Base-by-base conservation (phyloP, 2,888 invertebrate genomes). In the Cataglyphis albicans region DNA sequence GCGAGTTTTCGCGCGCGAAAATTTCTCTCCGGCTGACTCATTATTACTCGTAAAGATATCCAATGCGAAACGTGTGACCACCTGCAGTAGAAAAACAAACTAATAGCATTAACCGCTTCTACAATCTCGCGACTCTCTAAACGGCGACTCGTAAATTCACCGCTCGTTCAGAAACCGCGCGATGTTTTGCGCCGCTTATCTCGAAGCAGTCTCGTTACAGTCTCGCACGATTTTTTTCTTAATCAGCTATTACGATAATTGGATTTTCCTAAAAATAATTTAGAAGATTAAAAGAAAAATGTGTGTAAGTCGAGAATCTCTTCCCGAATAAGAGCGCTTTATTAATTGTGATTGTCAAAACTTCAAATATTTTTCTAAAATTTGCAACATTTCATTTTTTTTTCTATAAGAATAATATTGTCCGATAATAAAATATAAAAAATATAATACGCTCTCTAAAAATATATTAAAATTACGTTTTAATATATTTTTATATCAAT, bases 11-110 rank as follows among this genome's bases (percentile, higher is more conserved):
- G 82, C 29, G 80, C 80, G 73, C 48, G 59, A 89, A 89, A 87
- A 89, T 87, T 89, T 73, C 81, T 89, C 83, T 59, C 83, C 64
- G 74, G 63, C 48, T 78, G 32, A 68, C 41, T 81, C 82, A 84
- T 87, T 87, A 82, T 63, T 61, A 52, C 61, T n/a, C 72, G 72
- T 84, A 88, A 86, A 86, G 63, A 73, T 68, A 59, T 29, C 18
- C 73, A n/a, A 15, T 18, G 21, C 38, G 29, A 35, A 35, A 29
- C 44, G 1, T 18, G 35, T 38, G 59, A 63, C 64, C 63, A 72
- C 52, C 32, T 59, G 61, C 38, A 74, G 32, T 57, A 38, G 12
- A 57, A 57, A 64, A 81, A 55, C 65, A n/a, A 38, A 41, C 65
- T 64, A 75, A 64, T 78, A 44, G 35, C 57, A 41, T 65, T 68